Evolutionary conservation across 2,888 invertebrate species (phyloP).

Genomic region (Caenorhabditis doughertyi): DNA sequence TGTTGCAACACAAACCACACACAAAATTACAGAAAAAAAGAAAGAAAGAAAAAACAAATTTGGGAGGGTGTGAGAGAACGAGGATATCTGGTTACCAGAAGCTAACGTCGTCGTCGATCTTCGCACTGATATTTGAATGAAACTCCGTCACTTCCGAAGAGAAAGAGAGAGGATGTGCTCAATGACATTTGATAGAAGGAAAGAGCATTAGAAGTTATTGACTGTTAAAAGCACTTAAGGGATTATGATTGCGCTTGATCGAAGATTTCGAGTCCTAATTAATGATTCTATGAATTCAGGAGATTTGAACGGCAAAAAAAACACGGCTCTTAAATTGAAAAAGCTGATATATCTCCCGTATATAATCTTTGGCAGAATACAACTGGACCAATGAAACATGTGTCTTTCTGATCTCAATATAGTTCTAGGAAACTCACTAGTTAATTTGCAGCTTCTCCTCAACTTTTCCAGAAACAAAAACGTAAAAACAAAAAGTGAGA

Average conservation of each 20-base stretch:
- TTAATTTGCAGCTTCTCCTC: not conserved
- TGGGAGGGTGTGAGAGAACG: conserved; percentile 58
- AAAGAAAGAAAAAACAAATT: conserved; percentile 42
- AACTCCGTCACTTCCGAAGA: conserved; percentile 52
- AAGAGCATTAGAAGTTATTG: not conserved
- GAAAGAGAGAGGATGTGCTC: conserved; percentile 18
- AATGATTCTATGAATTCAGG: too few species aligned
- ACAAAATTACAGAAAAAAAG: conserved; percentile 1
- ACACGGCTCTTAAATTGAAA: too few species aligned
- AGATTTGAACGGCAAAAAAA: too few species aligned
- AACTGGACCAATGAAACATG: too few species aligned
- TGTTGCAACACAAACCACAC: conserved; percentile 23
- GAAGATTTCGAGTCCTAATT: too few species aligned
- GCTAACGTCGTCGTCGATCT: conserved; percentile 31
- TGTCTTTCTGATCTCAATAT: too few species aligned
- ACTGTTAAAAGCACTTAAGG: not conserved
- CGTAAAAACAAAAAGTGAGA: conserved; percentile 11
- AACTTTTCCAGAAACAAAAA: conserved; percentile 18
- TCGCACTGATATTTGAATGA: conserved; percentile 46
- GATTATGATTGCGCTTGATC: too few species aligned
- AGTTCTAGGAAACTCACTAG: not conserved
- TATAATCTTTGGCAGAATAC: too few species aligned
- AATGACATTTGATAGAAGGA: not conserved
- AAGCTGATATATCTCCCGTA: too few species aligned
- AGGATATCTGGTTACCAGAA: conserved; percentile 38